A percentile compares a stretch with the other conserved stretches of the same genome.
Conservation (phyloP, 1,140 invertebrate species). For the Adoxophyes honmai region DNA sequence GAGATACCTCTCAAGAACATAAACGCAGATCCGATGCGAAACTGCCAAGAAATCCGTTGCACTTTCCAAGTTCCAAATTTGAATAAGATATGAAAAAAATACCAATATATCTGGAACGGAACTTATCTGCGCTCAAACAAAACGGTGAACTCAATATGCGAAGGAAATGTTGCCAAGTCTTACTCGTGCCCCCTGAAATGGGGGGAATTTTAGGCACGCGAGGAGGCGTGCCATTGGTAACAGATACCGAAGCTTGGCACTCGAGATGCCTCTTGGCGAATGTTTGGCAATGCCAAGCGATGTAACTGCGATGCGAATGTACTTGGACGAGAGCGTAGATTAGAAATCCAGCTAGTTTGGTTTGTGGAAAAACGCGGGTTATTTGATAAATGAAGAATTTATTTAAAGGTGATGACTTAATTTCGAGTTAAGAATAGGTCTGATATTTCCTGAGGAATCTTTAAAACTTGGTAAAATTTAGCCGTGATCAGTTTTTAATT, state of each 20-base stretch:
- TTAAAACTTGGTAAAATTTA: no score
- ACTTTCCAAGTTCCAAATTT: conserved; percentile 8
- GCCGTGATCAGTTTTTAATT: no score
- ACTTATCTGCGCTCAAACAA: conserved; percentile 38
- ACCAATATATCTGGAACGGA: conserved; percentile 40
- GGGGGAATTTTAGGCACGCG: conserved; percentile 27
- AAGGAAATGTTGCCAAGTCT: conserved; percentile 49
- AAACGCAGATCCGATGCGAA: not conserved
- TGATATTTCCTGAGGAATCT: no score
- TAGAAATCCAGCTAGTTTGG: not conserved
- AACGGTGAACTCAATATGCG: conserved; percentile 49
- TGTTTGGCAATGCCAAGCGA: conserved; percentile 30
- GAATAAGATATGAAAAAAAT: conserved; percentile 18
- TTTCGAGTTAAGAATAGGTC: no score
- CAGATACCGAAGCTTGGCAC: conserved; percentile 49
- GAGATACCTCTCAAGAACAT: not conserved
- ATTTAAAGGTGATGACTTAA: no score
- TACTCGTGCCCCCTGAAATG: conserved; percentile 20
- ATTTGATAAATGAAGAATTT: no score
- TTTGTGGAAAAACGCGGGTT: not conserved
- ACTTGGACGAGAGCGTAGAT: conserved; percentile 19
- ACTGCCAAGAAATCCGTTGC: not conserved
- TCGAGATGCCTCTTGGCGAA: conserved; percentile 45
- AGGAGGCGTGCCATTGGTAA: conserved; percentile 42
- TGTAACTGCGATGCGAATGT: conserved; percentile 39